Conservation (phyloP, 53 echinoderm and acorn worm genomes). For the Antedon mediterranea region DNA sequence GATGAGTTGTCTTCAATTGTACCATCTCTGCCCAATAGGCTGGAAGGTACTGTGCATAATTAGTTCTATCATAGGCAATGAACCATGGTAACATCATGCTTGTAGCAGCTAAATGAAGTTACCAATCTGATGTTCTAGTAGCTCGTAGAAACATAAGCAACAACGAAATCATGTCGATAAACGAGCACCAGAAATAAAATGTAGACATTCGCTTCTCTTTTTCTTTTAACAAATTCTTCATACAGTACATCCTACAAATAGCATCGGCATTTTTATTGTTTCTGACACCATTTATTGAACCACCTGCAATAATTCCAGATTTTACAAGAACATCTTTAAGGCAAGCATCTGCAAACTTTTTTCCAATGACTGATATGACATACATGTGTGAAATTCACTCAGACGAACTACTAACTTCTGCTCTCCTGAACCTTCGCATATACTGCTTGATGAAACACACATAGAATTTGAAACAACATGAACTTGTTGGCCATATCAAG, state of each 20-base stretch:
- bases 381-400: conserved; percentile 28
- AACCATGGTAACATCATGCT: conserved; percentile 46
- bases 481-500: conserved; percentile 17
- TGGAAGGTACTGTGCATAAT: conserved; percentile 45
- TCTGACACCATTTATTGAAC: conserved; percentile 18
- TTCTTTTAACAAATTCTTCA: conserved; percentile 11
- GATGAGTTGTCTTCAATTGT: conserved; percentile 22
- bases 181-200: conserved; percentile 22
- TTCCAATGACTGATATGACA: conserved; percentile 20
- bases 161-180: conserved; percentile 10
- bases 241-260: conserved; percentile 15
- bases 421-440: conserved; percentile 17
- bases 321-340: conserved; percentile 17
- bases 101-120: conserved; percentile 34
- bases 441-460: conserved; percentile 28
- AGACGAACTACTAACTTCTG: conserved; percentile 18
- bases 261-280: conserved; percentile 27
- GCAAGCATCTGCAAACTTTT: conserved; percentile 14
- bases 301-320: conserved; percentile 19
- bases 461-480: background rate
- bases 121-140: conserved; percentile 28
- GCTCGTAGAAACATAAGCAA: conserved; percentile 18
- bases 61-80: conserved; percentile 37
- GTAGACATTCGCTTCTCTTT: background rate
- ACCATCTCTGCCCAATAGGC: conserved; percentile 47